These are phyloP conservation scores for Pelochelys cantorii DNA, from an alignment of 2,797 vertebrate genomes.

Conservation along the genomic window DNA sequence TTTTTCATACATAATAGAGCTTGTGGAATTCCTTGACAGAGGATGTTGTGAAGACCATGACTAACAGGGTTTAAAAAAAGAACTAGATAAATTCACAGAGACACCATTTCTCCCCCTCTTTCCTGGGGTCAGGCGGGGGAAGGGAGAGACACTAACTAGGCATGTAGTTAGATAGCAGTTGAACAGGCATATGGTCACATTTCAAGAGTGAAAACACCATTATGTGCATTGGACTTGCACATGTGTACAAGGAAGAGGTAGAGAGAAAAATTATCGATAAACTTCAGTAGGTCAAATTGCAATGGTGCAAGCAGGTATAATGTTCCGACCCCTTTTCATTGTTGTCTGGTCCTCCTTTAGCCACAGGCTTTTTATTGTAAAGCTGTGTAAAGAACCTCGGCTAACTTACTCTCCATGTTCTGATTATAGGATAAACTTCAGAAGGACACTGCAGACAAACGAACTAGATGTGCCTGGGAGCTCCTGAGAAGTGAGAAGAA, in stretches of 20 bases:
- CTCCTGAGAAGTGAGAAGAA: conserved; percentile 82
- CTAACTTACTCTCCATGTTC: neutral
- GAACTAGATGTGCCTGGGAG: conserved; percentile 77
- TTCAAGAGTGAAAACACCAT: neutral
- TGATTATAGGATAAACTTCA: conserved; percentile 56
- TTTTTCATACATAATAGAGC: too few relatives aligned
- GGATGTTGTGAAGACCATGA: too few relatives aligned
- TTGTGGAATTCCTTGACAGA: too few relatives aligned
- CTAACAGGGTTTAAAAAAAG: too few relatives aligned
- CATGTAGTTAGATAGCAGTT: neutral
- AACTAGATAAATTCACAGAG: too few relatives aligned
- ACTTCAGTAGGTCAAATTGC: neutral
- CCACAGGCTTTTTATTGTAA: neutral
- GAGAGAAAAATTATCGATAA: neutral
- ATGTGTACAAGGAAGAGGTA: neutral
- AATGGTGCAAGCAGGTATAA: neutral
- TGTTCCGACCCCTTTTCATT: neutral
- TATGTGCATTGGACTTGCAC: neutral
- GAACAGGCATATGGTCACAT: neutral
- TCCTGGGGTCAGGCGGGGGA: neutral
- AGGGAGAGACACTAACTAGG: neutral
- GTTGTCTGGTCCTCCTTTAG: neutral
- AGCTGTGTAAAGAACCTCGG: neutral
- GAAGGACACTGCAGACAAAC: conserved; percentile 65
- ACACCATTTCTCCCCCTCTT: neutral